Evolutionary conservation across 2,888 invertebrate species (phyloP).

Genomic region (Caenorhabditis afra): DNA sequence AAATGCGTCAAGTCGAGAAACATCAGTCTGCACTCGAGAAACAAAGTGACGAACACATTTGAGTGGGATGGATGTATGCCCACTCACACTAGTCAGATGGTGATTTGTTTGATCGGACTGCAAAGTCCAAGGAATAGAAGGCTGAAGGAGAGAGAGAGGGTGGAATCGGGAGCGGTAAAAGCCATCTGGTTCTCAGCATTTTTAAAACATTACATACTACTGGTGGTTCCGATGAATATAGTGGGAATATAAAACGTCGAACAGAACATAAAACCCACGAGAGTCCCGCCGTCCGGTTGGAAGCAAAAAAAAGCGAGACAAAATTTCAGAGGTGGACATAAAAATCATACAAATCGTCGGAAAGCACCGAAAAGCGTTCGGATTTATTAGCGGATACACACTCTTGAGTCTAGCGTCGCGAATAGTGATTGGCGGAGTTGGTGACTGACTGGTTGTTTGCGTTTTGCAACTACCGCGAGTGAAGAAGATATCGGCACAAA

Average conservation of each 20-base stretch:
- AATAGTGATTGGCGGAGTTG: constrained; percentile 24
- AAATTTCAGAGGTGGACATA: neutral
- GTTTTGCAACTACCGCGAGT: constrained; percentile 38
- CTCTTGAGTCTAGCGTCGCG: neutral
- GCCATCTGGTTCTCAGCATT: constrained; percentile 46
- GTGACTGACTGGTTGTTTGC: constrained; percentile 53
- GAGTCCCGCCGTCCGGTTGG: too few species aligned
- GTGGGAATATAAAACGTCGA: constrained; percentile 16
- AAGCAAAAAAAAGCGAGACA: neutral
- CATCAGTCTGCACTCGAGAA: constrained; percentile 25
- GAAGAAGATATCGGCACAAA: constrained; percentile 21
- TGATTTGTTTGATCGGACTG: constrained; percentile 52
- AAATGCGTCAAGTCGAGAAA: neutral
- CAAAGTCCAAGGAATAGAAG: constrained; percentile 4
- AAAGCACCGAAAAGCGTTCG: constrained; percentile 1
- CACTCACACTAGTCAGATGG: constrained; percentile 48
- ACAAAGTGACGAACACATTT: constrained; percentile 38
- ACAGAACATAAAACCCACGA: constrained; percentile 4
- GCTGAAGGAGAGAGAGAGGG: neutral
- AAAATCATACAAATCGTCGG: neutral
- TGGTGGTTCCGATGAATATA: constrained; percentile 34
- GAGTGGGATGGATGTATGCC: constrained; percentile 39
- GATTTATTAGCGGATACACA: constrained; percentile 17
- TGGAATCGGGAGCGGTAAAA: too few species aligned
- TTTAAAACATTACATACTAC: constrained; percentile 51